Percentiles rank a stretch among this genome's conserved stretches.
These are phyloP conservation scores for Coregonus ussuriensis DNA, from an alignment of 2,797 vertebrate species.

Conservation along the genomic window DNA sequence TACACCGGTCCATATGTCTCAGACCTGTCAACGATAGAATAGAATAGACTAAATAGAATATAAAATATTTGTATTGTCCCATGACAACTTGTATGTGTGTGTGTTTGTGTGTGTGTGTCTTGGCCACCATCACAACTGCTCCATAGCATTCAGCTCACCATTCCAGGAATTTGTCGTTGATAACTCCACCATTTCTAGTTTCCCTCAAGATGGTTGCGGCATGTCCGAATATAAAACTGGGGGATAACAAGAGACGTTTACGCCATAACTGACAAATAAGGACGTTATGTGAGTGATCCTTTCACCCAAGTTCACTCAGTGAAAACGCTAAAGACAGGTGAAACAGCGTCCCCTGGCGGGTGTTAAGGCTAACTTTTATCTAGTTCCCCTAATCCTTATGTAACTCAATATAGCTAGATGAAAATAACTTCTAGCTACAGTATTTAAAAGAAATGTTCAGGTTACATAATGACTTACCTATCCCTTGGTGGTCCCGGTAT, in stretches of 20 bases:
- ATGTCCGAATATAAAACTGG: not conserved
- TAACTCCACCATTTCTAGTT: not conserved
- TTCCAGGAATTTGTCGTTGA: constrained; percentile 4
- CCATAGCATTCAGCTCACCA: not conserved
- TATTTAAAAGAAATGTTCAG: too few relatives aligned
- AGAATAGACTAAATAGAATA: too few relatives aligned
- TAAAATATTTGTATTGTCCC: not conserved
- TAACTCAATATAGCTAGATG: too few relatives aligned
- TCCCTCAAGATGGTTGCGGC: not conserved
- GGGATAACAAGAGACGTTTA: not conserved
- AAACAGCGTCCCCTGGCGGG: too few relatives aligned
- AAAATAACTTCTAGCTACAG: too few relatives aligned
- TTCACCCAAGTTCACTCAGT: too few relatives aligned
- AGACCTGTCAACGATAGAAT: constrained; percentile 67
- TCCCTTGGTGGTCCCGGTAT: constrained; percentile 83
- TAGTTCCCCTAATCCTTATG: too few relatives aligned
- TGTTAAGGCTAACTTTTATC: too few relatives aligned
- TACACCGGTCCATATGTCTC: constrained; percentile 80
- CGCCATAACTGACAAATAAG: not conserved
- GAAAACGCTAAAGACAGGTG: too few relatives aligned
- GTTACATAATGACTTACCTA: not conserved
- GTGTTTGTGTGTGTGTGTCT: not conserved
- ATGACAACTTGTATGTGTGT: not conserved
- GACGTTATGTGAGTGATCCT: too few relatives aligned
- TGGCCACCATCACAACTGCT: not conserved